These are phyloP conservation scores for Nipponia nippon DNA, from an alignment of 2,113 vertebrate species.

Conservation along the genomic window DNA sequence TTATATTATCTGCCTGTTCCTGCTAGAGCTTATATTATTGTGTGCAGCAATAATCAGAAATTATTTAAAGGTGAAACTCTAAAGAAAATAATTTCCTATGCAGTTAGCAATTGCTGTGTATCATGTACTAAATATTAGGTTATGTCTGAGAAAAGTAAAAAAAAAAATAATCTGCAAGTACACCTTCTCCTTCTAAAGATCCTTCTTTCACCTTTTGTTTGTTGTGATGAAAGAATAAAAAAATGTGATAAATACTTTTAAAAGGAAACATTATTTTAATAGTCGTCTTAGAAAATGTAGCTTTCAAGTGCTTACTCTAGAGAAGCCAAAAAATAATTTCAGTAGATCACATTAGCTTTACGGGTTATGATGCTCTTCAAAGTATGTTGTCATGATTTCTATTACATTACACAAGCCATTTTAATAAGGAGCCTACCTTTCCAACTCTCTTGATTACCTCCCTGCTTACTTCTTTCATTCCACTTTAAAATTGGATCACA, in stretches of 20 bases:
- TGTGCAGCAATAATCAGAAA: neutral
- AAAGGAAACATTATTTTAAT: conserved; percentile 25
- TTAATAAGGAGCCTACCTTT: neutral
- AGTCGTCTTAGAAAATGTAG: neutral
- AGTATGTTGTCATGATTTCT: neutral
- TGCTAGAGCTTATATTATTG: neutral
- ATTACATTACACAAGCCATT: neutral
- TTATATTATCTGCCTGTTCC: neutral
- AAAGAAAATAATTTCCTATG: neutral
- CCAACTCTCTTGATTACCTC: neutral
- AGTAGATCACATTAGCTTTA: neutral
- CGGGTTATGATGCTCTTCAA: neutral
- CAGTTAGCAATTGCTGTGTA: neutral
- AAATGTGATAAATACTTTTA: neutral
- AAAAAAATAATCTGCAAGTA: neutral
- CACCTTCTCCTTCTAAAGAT: neutral
- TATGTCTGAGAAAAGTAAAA: neutral
- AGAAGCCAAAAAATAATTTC: neutral
- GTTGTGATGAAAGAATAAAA: neutral
- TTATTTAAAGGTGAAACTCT: neutral
- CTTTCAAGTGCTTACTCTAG: neutral
- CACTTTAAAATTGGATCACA: neutral
- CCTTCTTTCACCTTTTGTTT: neutral
- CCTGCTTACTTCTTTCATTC: neutral
- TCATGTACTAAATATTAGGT: neutral